Conservation (phyloP, 2,888 invertebrate species). For the Daptonema setosum region DNA sequence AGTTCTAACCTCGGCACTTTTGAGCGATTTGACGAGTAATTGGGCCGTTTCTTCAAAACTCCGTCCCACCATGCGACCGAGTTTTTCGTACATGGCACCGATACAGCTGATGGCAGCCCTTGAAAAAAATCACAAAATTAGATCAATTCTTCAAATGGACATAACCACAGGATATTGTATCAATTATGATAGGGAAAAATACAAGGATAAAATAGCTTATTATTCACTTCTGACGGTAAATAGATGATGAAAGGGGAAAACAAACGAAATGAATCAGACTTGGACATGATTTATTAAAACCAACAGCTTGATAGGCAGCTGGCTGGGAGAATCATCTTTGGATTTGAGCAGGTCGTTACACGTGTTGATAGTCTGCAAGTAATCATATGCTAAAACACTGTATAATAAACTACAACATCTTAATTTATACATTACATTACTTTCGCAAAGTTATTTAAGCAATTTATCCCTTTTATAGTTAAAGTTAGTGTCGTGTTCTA, state of each 20-base stretch:
- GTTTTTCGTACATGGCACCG: constrained; percentile 87
- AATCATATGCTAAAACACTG: too few relatives aligned
- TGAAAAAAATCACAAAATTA: constrained; percentile 11
- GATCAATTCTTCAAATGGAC: background rate
- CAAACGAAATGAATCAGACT: too few relatives aligned
- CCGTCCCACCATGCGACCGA: constrained; percentile 93
- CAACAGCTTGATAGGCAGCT: constrained; percentile 78
- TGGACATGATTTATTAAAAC: too few relatives aligned
- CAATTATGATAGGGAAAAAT: background rate
- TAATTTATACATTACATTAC: too few relatives aligned
- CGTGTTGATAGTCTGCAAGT: constrained; percentile 85
- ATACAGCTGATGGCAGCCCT: constrained; percentile 80
- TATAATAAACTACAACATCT: too few relatives aligned
- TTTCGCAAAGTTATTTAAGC: too few relatives aligned
- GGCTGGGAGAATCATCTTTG: constrained; percentile 90
- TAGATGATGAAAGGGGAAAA: too few relatives aligned
- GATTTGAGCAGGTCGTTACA: constrained; percentile 90
- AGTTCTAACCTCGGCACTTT: constrained; percentile 49
- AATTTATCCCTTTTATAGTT: too few relatives aligned
- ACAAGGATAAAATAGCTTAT: too few relatives aligned
- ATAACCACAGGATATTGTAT: background rate
- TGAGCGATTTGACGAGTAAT: constrained; percentile 63
- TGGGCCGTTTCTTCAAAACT: constrained; percentile 93
- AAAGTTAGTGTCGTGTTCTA: too few relatives aligned
- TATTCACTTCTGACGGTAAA: too few relatives aligned